Evolutionary conservation across 1,140 invertebrate species (phyloP), one percentile per base, ranked within the genome.

Genomic region (Microplitis demolitor): DNA sequence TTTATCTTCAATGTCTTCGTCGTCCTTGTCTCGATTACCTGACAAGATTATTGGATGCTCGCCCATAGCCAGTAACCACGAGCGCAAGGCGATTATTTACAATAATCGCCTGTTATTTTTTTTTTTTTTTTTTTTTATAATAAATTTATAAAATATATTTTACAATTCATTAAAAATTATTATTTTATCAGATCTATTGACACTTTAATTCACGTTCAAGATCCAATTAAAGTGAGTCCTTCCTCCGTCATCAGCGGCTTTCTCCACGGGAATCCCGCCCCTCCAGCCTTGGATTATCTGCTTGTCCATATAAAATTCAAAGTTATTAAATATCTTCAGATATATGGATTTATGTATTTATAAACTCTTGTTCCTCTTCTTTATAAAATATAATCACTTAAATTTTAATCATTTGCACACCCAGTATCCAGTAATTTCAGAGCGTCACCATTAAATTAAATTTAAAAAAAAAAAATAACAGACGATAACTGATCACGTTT

Each of bases 51-150:
- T 81, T 77, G 79, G 75, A 79, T 82, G 74, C 78, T 80, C 81
- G 83, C 82, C 83, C 83, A 84, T 84, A 84, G 82, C 83, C 82
- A 78, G 78, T 58, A 64, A 66, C 74, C 70, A 73, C 69, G 60
- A 58, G 58, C 69, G 72, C 74, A 54, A 58, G 74, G 74, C 72
- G 74, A 37, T 50, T 71, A 35, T 45, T 45, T 45, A 45, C 39
- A 45, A 11, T 74, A 74, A 71, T 35, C 45, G 45, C 75, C 66
- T 37, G 60, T 51, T 50, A 73, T 67, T 63, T 54, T 66, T 66
- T 14, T 37, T 58, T 45, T 63, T 11, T 4, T 11, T 68, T 53
- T 71, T 64, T 64, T 34, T 63, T 37, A 31, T 13, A 11, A 37
- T 61, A 50, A 33, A 14, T 33, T 64, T 14, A 16, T 50, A 37